Base-by-base conservation (phyloP, 2,797 vertebrate species). In the Tangara arthus region DNA sequence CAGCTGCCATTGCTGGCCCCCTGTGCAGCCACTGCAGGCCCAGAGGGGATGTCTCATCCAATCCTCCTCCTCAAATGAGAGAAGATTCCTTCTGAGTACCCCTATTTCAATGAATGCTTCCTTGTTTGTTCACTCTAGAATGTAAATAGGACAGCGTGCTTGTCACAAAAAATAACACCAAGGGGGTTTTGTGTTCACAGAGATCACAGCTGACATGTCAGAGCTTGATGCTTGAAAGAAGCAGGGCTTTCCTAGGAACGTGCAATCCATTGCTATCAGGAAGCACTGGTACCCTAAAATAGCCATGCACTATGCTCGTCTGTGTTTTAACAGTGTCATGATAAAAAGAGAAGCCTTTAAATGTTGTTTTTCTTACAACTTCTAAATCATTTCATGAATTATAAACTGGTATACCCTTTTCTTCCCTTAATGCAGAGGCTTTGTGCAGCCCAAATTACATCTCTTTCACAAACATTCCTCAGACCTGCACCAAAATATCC, bases 81-180 rank as follows among this genome's bases (percentile, higher is more conserved):
- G 55, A 71, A 69, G 65, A 83, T 59, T 78, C 52, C 22, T 87
- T 68, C 53, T 5, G 47, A 89, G 55, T n/a, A 47, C 34, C 76
- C 39, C 34, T 11, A 2, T 57, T 65, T n/a, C 64, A 87, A 59
- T 55, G 81, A 71, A 44, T 5, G 18, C 63, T 46, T 79, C 44
- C 71, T 77, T 52, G 76, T 94, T 95, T 55, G 60, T 60, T 95
- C 89, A 15, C 24, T 65, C 64, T 60, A 47, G 80, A 92, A 78
- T 64, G 82, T 78, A 90, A 90, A 91, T 57, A 76, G 86, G 93
- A 41, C 71, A 65, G 46, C 0, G 26, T 61, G 60, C 55, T 86
- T 95, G 94, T 95, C 96, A 96, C 66, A 69, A 30, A 71, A 75
- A 61, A 95, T 96, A 93, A 94, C 91, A 78, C 44, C 69, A 61